Conservation (phyloP, 2,113 vertebrate species). For the Epinephelus cyanopodus region DNA sequence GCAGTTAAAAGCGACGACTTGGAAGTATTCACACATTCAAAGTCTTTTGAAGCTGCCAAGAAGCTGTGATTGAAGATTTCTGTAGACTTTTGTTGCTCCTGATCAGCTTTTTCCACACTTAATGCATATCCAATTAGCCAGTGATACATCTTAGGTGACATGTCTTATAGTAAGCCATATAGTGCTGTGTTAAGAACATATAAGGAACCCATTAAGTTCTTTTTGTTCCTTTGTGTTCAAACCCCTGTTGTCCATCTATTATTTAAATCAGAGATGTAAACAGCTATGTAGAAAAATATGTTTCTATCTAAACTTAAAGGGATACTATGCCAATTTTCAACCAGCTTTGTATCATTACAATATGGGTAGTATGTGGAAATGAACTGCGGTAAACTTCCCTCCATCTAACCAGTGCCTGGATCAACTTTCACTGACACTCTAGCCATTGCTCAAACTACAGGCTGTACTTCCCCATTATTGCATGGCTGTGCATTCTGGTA, state of each 20-base stretch:
- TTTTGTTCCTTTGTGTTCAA: background rate
- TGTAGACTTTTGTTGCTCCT: conserved; percentile 5
- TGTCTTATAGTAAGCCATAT: background rate
- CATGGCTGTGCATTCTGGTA: no score
- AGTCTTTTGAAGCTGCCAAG: conserved; percentile 51
- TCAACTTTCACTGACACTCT: no score
- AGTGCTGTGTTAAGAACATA: no score
- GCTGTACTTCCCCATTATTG: no score
- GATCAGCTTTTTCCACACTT: conserved; percentile 42
- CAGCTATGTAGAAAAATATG: background rate
- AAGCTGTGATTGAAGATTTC: conserved; percentile 29
- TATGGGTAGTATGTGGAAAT: no score
- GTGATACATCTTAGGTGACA: background rate
- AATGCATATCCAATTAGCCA: conserved; percentile 7
- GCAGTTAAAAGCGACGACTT: conserved; percentile 42
- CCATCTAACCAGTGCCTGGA: no score
- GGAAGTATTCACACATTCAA: conserved; percentile 36
- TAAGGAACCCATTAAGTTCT: background rate
- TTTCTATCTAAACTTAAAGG: background rate
- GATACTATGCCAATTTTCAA: no score
- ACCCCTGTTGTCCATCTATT: background rate
- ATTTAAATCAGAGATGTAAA: background rate
- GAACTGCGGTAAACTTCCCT: no score
- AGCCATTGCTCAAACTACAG: no score
- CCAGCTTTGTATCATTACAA: no score